phyloP scores from a whole-genome alignment of 2,888 invertebrate genomes.

The Apotomis betuletana region DNA sequence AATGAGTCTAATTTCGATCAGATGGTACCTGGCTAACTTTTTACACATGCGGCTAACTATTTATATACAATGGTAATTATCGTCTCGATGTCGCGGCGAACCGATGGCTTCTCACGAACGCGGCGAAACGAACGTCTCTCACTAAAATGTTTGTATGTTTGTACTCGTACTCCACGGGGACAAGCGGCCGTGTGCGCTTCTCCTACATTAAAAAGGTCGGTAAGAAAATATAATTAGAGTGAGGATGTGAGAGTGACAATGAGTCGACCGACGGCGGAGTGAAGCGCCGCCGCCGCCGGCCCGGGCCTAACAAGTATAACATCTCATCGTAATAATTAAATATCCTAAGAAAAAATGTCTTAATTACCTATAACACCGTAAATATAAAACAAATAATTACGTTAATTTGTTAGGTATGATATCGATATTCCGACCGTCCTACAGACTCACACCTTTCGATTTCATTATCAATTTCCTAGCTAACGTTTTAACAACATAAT shows the following conservation, averaged over 20 bases:
- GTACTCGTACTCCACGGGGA: slow-evolving; percentile 79
- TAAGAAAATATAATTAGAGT: slow-evolving; percentile 83
- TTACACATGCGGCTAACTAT: slow-evolving; percentile 82
- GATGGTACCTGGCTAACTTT: slow-evolving; percentile 75
- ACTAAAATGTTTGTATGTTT: slow-evolving; percentile 70
- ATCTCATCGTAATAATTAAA: slow-evolving; percentile 82
- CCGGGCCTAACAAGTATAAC: slow-evolving; percentile 79
- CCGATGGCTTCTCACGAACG: slow-evolving; percentile 83
- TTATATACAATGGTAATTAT: slow-evolving; percentile 78
- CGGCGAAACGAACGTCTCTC: slow-evolving; percentile 76
- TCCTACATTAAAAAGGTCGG: slow-evolving; percentile 80
- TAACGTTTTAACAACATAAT: slow-evolving; percentile 82
- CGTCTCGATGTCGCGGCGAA: slow-evolving; percentile 81
- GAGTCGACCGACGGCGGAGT: slow-evolving; percentile 73
- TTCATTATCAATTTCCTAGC: slow-evolving; percentile 84
- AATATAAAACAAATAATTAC: slow-evolving; percentile 84
- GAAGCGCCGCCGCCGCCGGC: slow-evolving; percentile 68
- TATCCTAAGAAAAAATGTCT: slow-evolving; percentile 84
- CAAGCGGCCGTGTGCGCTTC: slow-evolving; percentile 81
- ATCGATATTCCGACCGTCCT: slow-evolving; percentile 81
- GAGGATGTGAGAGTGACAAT: slow-evolving; percentile 79
- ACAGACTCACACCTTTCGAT: slow-evolving; percentile 82
- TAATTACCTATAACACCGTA: slow-evolving; percentile 84
- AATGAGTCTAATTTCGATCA: slow-evolving; percentile 82
- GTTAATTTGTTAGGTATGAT: slow-evolving; percentile 84